Evolutionary conservation across 1,140 invertebrate species (phyloP), one percentile per base, ranked within the genome.

Genomic region (Drosophila trapezifrons): DNA sequence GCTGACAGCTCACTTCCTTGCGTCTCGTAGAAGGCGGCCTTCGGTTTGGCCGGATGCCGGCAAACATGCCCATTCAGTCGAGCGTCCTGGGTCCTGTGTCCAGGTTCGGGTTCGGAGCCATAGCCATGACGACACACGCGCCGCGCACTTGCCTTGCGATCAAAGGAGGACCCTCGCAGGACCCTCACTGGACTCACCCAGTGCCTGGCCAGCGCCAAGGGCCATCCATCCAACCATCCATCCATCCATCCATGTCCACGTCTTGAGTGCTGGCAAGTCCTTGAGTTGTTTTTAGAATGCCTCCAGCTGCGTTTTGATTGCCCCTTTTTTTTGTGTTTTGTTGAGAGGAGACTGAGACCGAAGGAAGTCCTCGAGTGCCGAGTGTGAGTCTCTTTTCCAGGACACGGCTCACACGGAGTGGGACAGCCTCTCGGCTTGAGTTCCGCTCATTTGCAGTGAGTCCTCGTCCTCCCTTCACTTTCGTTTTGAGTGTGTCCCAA

Each of bases 1-100:
- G 42, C 59, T 76, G 78, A 87, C 71, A 82, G 76, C 76, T 87
- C 63, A 86, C 79, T 87, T 86, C 76, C 79, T 78, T 46, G 57
- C 42, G 40, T 45, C 59, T 74, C 49, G 27, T 18, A 13, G 47
- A 0, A 35, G 46, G 35, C 58, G 60, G 62, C 49, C 37, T 72
- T 75, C 45, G 43, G 51, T 37, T 65, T 74, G 47, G 15, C 59
- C 64, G 64, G 32, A 63, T 67, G 59, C 62, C 63, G 49, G 20
- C 51, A 49, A 64, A 67, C 45, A 43, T 63, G 38, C 22, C 20
- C 57, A 49, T 18, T 38, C 37, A 63, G 22, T 38, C 59, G 22
- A 57, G 51, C 59, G 54, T 40, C 18, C 38, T 57, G 32, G 12
- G 46, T 20, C 59, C 59, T 42, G 32, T 22, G 54, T 59, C 51